Evolutionary conservation across 2,797 vertebrate species (phyloP), one percentile per base, ranked within the genome.

Genomic region (Caiman crocodilus): DNA sequence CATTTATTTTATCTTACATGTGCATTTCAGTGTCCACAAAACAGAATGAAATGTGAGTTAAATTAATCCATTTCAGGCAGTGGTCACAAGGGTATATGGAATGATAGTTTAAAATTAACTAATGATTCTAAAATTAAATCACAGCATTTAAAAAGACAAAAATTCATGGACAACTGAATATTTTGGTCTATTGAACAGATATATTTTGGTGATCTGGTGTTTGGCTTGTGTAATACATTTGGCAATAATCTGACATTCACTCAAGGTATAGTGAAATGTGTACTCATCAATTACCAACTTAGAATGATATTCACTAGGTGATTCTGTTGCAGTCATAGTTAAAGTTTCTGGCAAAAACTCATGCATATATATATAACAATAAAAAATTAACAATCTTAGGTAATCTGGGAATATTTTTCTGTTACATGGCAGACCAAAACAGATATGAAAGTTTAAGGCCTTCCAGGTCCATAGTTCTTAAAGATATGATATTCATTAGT

Each of bases 1-100:
- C 76, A 1, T 32, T 85, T 79, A 18, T 78, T 6, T 76, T 84
- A 77, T 6, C 18, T 28, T 74, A 42, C 3, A 9, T 0, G 0
- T 50, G 3, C 5, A 17, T 14, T 73, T 50, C 69, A 23, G n/a
- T 7, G 5, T 15, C 76, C 30, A 57, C 81, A 58, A 25, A 14
- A n/a, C 4, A 28, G 42, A 63, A 50, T 0, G 61, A 93, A 69
- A 80, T 32, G 20, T 78, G 21, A 58, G 57, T 74, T 80, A 9
- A 63, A 32, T 26, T 14, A 73, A 73, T 26, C 14, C 69, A 50
- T 50, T 50, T 50, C 42, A 50, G 42, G 10, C 42, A 50, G 42
- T 50, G 42, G 42, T 50, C 42, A 50, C 42, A 50, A 50, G 42
- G 42, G 42, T 57, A 25, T 26, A 14, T 26, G 57, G 65, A 30